Base-by-base conservation (phyloP, 2,797 vertebrate genomes). In the Alfaro cultratus region DNA sequence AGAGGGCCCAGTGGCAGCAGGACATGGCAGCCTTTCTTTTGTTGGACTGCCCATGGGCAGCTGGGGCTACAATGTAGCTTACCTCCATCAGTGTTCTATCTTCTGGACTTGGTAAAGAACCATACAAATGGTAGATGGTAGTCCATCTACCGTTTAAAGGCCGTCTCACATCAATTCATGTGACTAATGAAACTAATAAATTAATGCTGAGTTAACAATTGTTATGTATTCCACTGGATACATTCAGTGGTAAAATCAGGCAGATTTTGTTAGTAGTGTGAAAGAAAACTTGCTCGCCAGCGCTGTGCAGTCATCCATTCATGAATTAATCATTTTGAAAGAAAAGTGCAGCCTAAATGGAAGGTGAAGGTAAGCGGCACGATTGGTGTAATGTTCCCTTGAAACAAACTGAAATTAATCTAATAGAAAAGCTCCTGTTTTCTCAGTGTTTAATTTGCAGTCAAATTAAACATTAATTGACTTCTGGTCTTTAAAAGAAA, bases 391-490 rank as follows among this genome's bases (percentile, higher is more conserved):
- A 79, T 41, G 15, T 78, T 85, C 68, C 49, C 75, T 73, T 85
- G 76, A 86, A 86, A 85, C 85, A 75, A 80, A 79, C 79, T 79
- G 68, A 88, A 80, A 88, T 88, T 83, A 89, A 88, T 91, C 57
- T 82, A 57, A 84, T 86, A 78, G 60, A 80, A 84, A 84, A 55
- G 74, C 78, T 83, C 55, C 73, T 85, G 45, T 87, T 88, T 87
- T 86, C 76, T 83, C 76, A 84, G 73, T 83, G 77, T 90, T 89
- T 86, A 79, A 85, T 93, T 90, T 87, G 80, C 80, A 80, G 76
- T 82, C 76, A 83, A 86, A 91, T 91, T 49, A 88, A 88, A 92
- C 85, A 90, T 93, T 87, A 89, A 91, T 90, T 88, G 77, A 90
- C 85, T 89, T 83, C 73, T 85, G 70, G 80, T 83, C 85, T 82